A percentile compares a stretch with the other conserved stretches of the same genome.
Evolutionary conservation across 2,113 vertebrate genomes (phyloP).

Genomic region (Megaceryle maxima): DNA sequence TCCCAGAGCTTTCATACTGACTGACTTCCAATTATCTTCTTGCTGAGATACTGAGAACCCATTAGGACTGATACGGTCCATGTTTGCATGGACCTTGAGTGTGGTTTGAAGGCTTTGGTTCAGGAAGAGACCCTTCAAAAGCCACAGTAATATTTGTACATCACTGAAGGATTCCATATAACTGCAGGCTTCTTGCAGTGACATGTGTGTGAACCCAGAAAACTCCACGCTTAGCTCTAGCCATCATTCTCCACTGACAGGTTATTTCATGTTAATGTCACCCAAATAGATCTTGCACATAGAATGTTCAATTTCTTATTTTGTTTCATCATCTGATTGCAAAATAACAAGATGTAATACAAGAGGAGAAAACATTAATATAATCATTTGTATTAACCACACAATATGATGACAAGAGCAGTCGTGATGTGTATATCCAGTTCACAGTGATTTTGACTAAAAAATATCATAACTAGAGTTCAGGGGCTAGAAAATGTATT

Average conservation of each 20-base stretch:
- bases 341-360: background rate
- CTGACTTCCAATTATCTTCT: background rate
- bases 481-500: background rate
- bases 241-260: background rate
- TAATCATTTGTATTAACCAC: background rate
- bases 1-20: background rate
- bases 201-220: background rate
- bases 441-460: background rate
- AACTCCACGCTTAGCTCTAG: background rate
- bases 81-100: background rate
- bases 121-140: background rate
- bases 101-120: background rate
- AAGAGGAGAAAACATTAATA: background rate
- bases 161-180: background rate
- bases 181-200: background rate
- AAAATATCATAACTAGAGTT: fast-evolving
- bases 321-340: background rate
- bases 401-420: background rate
- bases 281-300: background rate
- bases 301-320: background rate
- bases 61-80: background rate
- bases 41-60: background rate
- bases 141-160: background rate
- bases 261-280: background rate
- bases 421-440: background rate